Base-by-base conservation (phyloP, 2,113 vertebrate genomes). In the Tetrax tetrax region DNA sequence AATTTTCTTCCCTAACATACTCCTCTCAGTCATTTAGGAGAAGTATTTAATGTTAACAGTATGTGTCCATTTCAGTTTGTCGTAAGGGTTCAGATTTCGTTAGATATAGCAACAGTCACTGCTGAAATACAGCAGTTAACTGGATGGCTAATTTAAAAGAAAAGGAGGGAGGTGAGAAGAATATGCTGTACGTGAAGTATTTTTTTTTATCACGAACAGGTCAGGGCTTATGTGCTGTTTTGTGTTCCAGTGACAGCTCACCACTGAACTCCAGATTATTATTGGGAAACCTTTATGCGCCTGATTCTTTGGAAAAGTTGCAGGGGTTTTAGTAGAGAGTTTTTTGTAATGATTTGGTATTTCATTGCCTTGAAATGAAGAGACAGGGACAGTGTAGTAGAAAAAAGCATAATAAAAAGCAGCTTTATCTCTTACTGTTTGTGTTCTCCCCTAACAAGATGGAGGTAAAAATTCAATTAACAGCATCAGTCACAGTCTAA, bases 401-500 rank as follows among this genome's bases (percentile, higher is more conserved):
- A 66, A 91, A 85, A 21, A 33, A 74, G 14, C 20, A 19, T 25
- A 66, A 43, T 57, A 51, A 93, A 80, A 91, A 60, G 2, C 15
- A 37, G 17, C 16, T 21, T 85, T 68, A 41, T 74, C n/a, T 72
- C 53, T 65, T 45, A 60, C 85, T 83, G 29, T 51, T 94, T 83
- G 53, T n/a, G 10, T 86, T 65, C 53, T 96, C 38, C 51, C 61
- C 64, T 91, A 91, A 74, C 56, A 91, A 96, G 6, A 9, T 79
- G 53, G 61, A 93, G 69, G n/a, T 75, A 92, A 90, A 96, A 97
- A 94, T 96, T 93, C 38, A 80, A 57, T 95, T 74, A 95, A 82
- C 27, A 56, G 21, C 47, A 64, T 96, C 96, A 96, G 89, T 97
- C 96, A 96, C 19, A 19, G 21, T 29, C 43, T 78, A 48, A 72